Base-by-base conservation (phyloP, 53 echinoderm and acorn worm genomes). In the Echinarachnius parma region DNA sequence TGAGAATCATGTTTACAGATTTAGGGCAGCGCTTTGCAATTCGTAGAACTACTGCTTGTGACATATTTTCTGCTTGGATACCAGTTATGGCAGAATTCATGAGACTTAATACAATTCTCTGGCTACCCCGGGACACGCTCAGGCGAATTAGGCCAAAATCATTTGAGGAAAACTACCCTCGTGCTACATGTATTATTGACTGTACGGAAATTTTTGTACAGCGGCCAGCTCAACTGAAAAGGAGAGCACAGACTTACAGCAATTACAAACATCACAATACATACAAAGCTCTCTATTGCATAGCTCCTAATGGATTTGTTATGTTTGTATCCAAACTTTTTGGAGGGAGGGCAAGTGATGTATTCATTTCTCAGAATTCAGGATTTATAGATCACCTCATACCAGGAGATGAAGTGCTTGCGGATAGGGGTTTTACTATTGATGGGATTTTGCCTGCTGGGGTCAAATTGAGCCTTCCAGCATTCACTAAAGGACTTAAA, bases 251-350 rank as follows among this genome's bases (percentile, higher is more conserved):
- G 46, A 79, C 79, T 29, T 84, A 69, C 31, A 26, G 35, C 2
- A 79, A 84, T 36, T 85, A 74, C 36, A 85, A 85, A 57, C 48
- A 61, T 35, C 85, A 85, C 45, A 75, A 85, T 29, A 85, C 79
- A 62, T 80, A 86, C 53, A 86, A 86, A 31, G 75, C 80, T 3
- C 25, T 80, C 19, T 86, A 80, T 31, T 75, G 80, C 32, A 75
- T 85, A n/a, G 57, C 80, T 3, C 76, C 76, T 23, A 80, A 80
- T 80, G 80, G 86, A 3, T 80, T 65, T 63, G 85, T 85, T 23
- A 75, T 33, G 37, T 86, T 45, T 37, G 80, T 86, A 15, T 86
- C 80, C 5, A 76, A 80, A 49, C 60, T 74, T 16, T 85, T 80
- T 75, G 78, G 83, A 28, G 79, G 76, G 8, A 19, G 63, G 21